A percentile compares a stretch with the other conserved stretches of the same genome.
Evolutionary conservation across 2,888 invertebrate genomes (phyloP).

Genomic region (Fragum whitleyi): DNA sequence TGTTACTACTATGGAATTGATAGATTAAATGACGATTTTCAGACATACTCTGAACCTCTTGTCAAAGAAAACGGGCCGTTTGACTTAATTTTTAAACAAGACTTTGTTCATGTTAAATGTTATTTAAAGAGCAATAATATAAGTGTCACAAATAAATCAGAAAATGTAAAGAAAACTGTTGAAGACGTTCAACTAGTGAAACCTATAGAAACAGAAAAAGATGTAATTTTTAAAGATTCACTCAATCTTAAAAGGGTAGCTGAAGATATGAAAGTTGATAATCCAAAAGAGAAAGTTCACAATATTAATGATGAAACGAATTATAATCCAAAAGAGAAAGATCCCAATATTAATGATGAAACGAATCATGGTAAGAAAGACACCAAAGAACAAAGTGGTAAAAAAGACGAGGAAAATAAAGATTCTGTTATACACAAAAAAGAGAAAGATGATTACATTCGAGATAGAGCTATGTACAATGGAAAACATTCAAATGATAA

Average conservation of each 20-base stretch:
- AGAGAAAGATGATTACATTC: neutral
- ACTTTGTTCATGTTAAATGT: slow-evolving; percentile 77
- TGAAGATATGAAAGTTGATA: neutral
- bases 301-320: too few relatives aligned
- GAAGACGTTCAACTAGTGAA: neutral
- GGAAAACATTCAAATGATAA: neutral
- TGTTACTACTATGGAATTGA: slow-evolving; percentile 73
- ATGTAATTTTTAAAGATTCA: neutral
- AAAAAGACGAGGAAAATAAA: neutral
- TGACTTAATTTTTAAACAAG: slow-evolving; percentile 70
- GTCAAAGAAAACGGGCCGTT: slow-evolving; percentile 65
- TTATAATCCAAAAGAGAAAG: too few relatives aligned
- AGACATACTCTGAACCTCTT: slow-evolving; percentile 66
- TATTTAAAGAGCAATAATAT: slow-evolving; percentile 45
- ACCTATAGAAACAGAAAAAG: neutral
- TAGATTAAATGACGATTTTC: slow-evolving; percentile 69
- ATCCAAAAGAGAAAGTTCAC: neutral
- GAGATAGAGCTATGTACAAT: neutral
- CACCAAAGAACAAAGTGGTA: neutral
- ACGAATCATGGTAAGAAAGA: too few relatives aligned
- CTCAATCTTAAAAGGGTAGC: neutral
- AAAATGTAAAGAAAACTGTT: neutral
- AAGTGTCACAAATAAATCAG: slow-evolving; percentile 6
- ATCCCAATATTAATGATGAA: too few relatives aligned
- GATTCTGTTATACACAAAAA: neutral